Conservation (phyloP, 2,888 invertebrate species). For the Ctenicera cuprea region DNA sequence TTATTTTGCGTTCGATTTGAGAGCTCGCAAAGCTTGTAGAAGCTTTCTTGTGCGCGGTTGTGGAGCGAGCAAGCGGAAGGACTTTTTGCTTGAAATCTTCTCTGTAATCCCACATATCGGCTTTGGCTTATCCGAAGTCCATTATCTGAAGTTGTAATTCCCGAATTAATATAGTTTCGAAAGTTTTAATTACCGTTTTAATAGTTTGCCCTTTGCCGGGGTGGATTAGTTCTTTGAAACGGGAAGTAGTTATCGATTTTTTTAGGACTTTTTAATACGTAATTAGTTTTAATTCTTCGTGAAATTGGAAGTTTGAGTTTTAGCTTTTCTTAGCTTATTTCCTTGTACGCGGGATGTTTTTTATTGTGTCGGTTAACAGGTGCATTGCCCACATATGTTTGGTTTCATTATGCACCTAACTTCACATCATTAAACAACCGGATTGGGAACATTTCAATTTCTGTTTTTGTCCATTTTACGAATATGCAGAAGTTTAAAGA, state of each 20-base stretch:
- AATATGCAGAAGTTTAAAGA: too few species aligned
- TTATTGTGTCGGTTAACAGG: too few species aligned
- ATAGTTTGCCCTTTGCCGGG: constrained; percentile 11
- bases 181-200: constrained; percentile 23
- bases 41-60: neutral
- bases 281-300: neutral
- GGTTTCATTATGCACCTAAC: too few species aligned
- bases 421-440: too few species aligned
- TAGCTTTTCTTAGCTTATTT: too few species aligned
- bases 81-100: constrained; percentile 17
- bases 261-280: neutral
- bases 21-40: too few species aligned
- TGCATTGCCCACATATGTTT: too few species aligned
- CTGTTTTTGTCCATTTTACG: too few species aligned
- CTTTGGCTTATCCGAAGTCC: constrained; percentile 15
- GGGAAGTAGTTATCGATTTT: neutral
- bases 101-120: constrained; percentile 16
- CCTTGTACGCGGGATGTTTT: too few species aligned
- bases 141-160: constrained; percentile 25
- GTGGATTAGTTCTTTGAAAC: neutral
- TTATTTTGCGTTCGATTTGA: neutral
- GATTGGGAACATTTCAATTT: too few species aligned
- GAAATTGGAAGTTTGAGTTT: too few species aligned
- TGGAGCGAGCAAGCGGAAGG: neutral
- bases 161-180: constrained; percentile 19